Percentiles rank a stretch among this genome's conserved stretches.
Conservation (phyloP, 2,888 invertebrate species). For the Euzophera pinguis region DNA sequence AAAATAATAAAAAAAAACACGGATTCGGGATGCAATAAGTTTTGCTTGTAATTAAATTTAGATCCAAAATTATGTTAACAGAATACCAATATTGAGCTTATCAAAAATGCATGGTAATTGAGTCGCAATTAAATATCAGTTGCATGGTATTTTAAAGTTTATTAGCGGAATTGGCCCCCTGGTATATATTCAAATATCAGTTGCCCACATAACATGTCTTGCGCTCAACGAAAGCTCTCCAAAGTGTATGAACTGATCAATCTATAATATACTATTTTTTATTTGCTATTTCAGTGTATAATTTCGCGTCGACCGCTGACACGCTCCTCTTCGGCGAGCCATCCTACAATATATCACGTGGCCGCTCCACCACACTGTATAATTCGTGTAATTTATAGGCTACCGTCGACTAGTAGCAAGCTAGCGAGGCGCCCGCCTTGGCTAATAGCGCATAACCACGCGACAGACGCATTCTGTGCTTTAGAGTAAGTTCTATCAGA, state of each 20-base stretch:
- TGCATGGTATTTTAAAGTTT: no score
- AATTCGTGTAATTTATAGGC: slow-evolving; percentile 76
- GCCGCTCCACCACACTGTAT: slow-evolving; percentile 62
- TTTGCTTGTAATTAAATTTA: no score
- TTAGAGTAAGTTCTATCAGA: background rate
- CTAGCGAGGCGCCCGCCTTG: slow-evolving; percentile 54
- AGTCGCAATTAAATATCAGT: no score
- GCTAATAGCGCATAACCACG: slow-evolving; percentile 75
- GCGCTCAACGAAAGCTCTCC: no score
- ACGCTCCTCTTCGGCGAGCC: slow-evolving; percentile 49
- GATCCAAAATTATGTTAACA: no score
- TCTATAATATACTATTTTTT: slow-evolving; percentile 30
- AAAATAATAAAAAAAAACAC: no score
- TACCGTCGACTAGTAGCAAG: slow-evolving; percentile 63
- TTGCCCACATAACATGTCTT: no score
- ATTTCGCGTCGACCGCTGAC: slow-evolving; percentile 67
- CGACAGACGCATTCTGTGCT: slow-evolving; percentile 55
- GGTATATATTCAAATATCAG: no score
- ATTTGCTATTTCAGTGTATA: slow-evolving; percentile 61
- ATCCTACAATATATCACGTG: slow-evolving; percentile 74
- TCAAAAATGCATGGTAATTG: no score
- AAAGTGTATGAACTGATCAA: background rate
- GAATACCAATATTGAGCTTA: no score
- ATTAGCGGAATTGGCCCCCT: no score
- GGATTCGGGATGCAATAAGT: no score